Base-by-base conservation (phyloP, 2,888 invertebrate genomes). In the Leptogaster cylindrica region DNA sequence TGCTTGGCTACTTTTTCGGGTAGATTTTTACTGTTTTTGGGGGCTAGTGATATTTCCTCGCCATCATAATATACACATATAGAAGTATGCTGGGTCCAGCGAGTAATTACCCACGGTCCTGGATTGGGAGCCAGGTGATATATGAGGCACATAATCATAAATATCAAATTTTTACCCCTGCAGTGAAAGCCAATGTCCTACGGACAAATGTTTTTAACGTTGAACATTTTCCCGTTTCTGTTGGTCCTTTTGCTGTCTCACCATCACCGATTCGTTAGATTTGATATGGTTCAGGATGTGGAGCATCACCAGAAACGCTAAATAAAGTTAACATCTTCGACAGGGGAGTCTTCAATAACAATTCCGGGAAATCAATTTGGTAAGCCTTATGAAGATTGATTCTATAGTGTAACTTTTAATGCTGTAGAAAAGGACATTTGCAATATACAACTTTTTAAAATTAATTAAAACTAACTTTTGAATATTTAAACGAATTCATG, bases 71-170 rank as follows among this genome's bases (percentile, higher is more conserved):
- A 1, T 28, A 7, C 18, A 16, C 31, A 31, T 52, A 31, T 31
- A 23, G 16, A 18, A 16, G 27, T 61, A n/a, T 61, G 61, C 36
- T n/a, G n/a, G n/a, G n/a, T n/a, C n/a, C 44, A 44, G 44, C 61
- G 44, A 61, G 61, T 61, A 61, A 61, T 44, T 61, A 61, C 61
- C 44, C 41, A 27, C 41, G 27, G 8, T 28, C 61, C 28, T 41
- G 18, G 18, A 28, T 64, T 23, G 50, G 50, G 25, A 27, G 20
- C 27, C 66, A 66, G 58, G 67, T 70, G 70, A 70, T 68, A 68
- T 70, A 67, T 70, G 70, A 64, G 67, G 63, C 41, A 69, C 69
- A 70, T 70, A 70, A 70, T 70, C 67, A 70, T 70, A 70, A 70
- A 70, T 70, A 70, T 70, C 68, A 67, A 69, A 70, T 70, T 68